phyloP scores from a whole-genome alignment of 2,888 invertebrate species.

The Terebella lapidaria region DNA sequence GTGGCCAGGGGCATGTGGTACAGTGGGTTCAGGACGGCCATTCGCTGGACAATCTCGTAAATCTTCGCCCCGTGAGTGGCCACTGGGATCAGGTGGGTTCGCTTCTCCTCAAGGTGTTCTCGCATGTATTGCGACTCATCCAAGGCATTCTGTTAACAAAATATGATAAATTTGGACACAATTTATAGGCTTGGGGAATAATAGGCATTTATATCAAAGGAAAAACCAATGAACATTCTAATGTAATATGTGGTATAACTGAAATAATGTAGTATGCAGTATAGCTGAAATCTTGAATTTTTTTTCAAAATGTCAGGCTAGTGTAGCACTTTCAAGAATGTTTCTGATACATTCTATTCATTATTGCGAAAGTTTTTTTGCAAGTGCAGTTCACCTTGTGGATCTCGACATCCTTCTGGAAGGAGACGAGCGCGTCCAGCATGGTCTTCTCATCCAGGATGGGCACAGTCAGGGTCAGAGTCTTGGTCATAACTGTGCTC shows the following conservation, averaged over 20 bases:
- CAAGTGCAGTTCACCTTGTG: constrained; percentile 37
- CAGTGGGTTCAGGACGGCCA: constrained; percentile 39
- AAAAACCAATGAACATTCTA: too few species aligned
- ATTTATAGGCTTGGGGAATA: too few species aligned
- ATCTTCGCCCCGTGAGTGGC: constrained; percentile 43
- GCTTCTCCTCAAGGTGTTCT: constrained; percentile 44
- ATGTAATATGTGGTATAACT: too few species aligned
- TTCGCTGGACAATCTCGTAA: constrained; percentile 39
- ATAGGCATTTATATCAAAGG: too few species aligned
- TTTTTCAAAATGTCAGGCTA: too few species aligned
- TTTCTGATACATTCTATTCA: too few species aligned
- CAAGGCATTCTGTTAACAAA: neutral
- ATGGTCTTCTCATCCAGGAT: constrained; percentile 47
- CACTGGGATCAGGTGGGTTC: constrained; percentile 42
- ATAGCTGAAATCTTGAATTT: neutral
- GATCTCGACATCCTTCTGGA: constrained; percentile 39
- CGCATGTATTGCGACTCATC: constrained; percentile 30
- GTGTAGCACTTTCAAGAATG: too few species aligned
- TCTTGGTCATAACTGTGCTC: constrained; percentile 46
- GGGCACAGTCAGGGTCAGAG: constrained; percentile 37
- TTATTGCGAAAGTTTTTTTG: too few species aligned
- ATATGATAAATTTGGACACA: too few species aligned
- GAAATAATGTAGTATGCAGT: neutral
- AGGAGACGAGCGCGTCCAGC: constrained; percentile 40
- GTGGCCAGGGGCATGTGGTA: constrained; percentile 44